These are phyloP conservation scores for Mormyrus proboscirostris DNA, from an alignment of 2,797 vertebrate species.

Conservation along the genomic window DNA sequence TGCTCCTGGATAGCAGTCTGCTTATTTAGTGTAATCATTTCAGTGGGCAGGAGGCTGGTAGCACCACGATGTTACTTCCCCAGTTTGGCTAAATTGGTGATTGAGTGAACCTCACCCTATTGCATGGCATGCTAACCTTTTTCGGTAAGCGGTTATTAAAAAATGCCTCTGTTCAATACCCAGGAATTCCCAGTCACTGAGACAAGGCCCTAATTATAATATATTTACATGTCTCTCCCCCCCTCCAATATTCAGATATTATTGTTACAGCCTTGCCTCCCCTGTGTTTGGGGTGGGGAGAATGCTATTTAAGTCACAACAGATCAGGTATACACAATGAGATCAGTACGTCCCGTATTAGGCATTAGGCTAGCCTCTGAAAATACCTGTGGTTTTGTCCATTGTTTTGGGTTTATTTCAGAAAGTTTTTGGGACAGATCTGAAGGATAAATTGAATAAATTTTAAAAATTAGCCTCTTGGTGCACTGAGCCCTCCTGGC, in stretches of 20 bases:
- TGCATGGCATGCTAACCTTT: not conserved
- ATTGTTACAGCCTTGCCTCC: too few species aligned
- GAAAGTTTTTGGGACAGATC: not conserved
- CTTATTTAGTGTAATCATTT: not conserved
- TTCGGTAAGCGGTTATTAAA: not conserved
- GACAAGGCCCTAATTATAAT: too few species aligned
- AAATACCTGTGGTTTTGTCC: not conserved
- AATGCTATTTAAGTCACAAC: not conserved
- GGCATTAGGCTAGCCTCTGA: not conserved
- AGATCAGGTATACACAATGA: not conserved
- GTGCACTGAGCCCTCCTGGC: not conserved
- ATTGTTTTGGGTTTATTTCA: not conserved
- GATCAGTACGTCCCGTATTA: not conserved
- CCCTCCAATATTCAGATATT: too few species aligned
- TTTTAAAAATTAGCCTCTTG: not conserved
- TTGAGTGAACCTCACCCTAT: not conserved
- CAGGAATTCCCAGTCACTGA: not conserved
- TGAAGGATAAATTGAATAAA: not conserved
- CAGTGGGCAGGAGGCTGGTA: not conserved
- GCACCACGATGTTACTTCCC: not conserved
- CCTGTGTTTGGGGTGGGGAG: not conserved
- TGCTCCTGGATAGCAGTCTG: not conserved
- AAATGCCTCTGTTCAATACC: not conserved
- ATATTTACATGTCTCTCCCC: too few species aligned
- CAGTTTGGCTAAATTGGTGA: not conserved